Conservation (phyloP, 2,113 vertebrate species). For the Corythoichthys haematopterus region DNA sequence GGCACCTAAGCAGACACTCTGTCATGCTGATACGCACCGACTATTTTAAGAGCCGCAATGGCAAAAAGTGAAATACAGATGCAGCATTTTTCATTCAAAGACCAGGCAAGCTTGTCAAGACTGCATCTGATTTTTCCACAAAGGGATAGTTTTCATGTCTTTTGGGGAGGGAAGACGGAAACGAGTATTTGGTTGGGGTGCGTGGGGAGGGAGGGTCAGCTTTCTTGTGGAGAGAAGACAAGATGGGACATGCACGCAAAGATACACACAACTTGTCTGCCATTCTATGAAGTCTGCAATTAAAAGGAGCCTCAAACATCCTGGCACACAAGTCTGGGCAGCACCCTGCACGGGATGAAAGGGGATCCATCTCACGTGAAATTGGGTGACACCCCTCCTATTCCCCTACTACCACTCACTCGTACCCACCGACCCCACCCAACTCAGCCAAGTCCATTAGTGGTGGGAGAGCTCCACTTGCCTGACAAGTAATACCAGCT, state of each 20-base stretch:
- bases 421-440: constrained; percentile 13
- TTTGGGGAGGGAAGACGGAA: not conserved
- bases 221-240: constrained; percentile 18
- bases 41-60: constrained; percentile 7
- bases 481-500: constrained; percentile 69
- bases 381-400: constrained; percentile 21
- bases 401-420: not conserved
- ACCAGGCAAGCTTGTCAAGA: constrained; percentile 35
- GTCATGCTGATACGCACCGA: not conserved
- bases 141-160: constrained; percentile 17
- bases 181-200: not conserved
- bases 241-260: constrained; percentile 35
- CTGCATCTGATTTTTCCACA: constrained; percentile 56
- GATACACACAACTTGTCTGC: constrained; percentile 20
- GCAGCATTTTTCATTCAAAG: constrained; percentile 41
- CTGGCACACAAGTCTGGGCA: constrained; percentile 30
- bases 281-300: constrained; percentile 36
- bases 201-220: not conserved
- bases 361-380: constrained; percentile 57
- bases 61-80: constrained; percentile 18
- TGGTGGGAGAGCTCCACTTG: constrained; percentile 58
- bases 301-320: constrained; percentile 17
- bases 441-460: constrained; percentile 67
- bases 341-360: constrained; percentile 51
- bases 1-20: not conserved